Evolutionary conservation across 2,797 vertebrate genomes (phyloP), one percentile per base, ranked within the genome.

Genomic region (Lycodopsis pacificus): DNA sequence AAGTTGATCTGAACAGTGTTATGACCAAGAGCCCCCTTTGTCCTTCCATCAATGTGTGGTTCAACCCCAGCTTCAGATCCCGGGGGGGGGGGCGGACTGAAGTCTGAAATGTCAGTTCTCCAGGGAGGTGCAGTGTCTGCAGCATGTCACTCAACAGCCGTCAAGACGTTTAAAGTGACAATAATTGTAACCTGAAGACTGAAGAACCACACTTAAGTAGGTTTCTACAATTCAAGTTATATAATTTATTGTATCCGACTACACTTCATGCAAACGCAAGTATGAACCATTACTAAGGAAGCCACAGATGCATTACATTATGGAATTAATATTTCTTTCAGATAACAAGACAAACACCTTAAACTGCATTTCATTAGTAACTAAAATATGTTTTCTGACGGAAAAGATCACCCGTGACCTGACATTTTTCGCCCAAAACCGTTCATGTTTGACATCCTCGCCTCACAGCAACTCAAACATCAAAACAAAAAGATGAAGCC

Each of bases 141-240:
- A 25, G 48, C 68, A 34, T 69, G 73, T 82, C 82, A 79, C 17
- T 86, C 73, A 85, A 13, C 36, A 42, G 51, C 64, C 65, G 59
- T 76, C 80, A 72, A 51, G 69, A 77, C 44, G 63, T 66, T 70
- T 63, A 58, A 30, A 17, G 49, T 59, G 20, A 87, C 67, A 76
- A 17, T 32, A 73, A 81, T 32, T 71, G 17, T 61, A 62, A 76
- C 79, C 61, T 34, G 44, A 56, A 66, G 58, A 58, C 61, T 46
- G 9, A 59, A 48, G 61, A 40, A 34, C 42, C 27, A 7, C 10
- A 34, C 15, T 67, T 1, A 64, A 40, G 22, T 42, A 9, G 19
- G 2, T 13, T 59, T 36, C 20, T 58, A 5, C 19, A 54, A 53
- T 68, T 44, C 0, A 59, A 22, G 56, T 63, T 4, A 10, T 3